phyloP scores from a whole-genome alignment of 2,888 invertebrate genomes.

The Bembecia ichneumoniformis region DNA sequence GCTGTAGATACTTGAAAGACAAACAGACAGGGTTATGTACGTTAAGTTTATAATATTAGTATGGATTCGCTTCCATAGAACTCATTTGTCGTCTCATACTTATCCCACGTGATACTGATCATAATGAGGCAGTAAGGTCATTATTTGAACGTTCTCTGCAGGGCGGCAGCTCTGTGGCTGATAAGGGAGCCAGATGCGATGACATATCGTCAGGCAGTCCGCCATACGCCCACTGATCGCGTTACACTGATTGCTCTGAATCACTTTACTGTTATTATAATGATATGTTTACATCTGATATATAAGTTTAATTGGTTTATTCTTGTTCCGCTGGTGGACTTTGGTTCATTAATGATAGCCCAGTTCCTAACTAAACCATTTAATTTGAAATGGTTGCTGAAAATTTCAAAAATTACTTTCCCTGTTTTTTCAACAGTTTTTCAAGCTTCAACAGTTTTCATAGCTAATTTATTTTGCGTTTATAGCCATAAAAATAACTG shows the following conservation, averaged over 20 bases:
- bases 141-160: slow-evolving; percentile 3
- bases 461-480: too few relatives aligned
- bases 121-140: slow-evolving; percentile 6
- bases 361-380: not conserved
- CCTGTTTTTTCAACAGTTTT: too few relatives aligned
- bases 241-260: slow-evolving; percentile 30
- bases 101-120: not conserved
- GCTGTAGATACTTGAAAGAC: too few relatives aligned
- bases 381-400: not conserved
- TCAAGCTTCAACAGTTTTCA: too few relatives aligned
- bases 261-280: not conserved
- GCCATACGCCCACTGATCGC: slow-evolving; percentile 51
- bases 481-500: too few relatives aligned
- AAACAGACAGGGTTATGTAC: too few relatives aligned
- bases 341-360: not conserved
- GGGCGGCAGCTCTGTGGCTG: slow-evolving; percentile 32
- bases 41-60: not conserved
- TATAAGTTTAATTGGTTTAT: too few relatives aligned
- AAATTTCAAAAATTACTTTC: too few relatives aligned
- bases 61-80: not conserved
- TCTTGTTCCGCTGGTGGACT: too few relatives aligned
- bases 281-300: not conserved
- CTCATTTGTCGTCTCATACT: not conserved
- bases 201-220: slow-evolving; percentile 7
- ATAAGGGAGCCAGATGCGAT: slow-evolving; percentile 50